Evolutionary conservation across 2,888 invertebrate genomes (phyloP).

Genomic region (Lissonota sp.): DNA sequence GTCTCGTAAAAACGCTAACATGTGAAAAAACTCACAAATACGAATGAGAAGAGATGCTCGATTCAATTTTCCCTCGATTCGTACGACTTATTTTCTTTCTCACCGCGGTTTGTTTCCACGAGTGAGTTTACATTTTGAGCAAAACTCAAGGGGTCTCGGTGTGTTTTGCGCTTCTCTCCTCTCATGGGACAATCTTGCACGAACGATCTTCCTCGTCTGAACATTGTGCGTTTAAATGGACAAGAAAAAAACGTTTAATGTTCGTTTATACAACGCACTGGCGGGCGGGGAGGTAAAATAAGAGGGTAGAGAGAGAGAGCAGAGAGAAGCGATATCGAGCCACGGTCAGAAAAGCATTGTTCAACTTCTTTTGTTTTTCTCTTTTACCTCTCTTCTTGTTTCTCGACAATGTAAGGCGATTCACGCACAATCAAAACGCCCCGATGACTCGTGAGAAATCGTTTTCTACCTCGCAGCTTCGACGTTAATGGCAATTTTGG

Average conservation of each 20-base stretch:
- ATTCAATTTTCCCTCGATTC: not conserved
- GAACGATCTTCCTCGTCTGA: slow-evolving; percentile 34
- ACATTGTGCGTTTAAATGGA: slow-evolving; percentile 48
- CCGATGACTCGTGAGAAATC: too few species aligned
- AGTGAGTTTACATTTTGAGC: too few species aligned
- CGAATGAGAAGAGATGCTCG: too few species aligned
- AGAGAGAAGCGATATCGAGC: slow-evolving; percentile 36
- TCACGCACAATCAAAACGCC: too few species aligned
- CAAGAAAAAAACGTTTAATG: slow-evolving; percentile 34
- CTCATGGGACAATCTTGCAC: slow-evolving; percentile 52
- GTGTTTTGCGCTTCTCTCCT: slow-evolving; percentile 32
- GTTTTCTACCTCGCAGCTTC: too few species aligned
- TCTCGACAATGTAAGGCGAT: too few species aligned
- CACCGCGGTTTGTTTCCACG: too few species aligned
- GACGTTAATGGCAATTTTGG: too few species aligned
- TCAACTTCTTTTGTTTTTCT: slow-evolving; percentile 29
- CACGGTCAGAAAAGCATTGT: slow-evolving; percentile 47
- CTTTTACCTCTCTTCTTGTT: not conserved
- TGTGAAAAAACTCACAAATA: too few species aligned
- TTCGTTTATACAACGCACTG: slow-evolving; percentile 20
- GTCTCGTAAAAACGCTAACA: too few species aligned
- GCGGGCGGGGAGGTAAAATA: not conserved
- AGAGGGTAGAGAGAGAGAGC: not conserved
- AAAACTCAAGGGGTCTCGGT: not conserved
- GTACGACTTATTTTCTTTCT: not conserved